These are phyloP conservation scores for Campaea margaritaria DNA, from an alignment of 2,888 invertebrate species.

Conservation along the genomic window DNA sequence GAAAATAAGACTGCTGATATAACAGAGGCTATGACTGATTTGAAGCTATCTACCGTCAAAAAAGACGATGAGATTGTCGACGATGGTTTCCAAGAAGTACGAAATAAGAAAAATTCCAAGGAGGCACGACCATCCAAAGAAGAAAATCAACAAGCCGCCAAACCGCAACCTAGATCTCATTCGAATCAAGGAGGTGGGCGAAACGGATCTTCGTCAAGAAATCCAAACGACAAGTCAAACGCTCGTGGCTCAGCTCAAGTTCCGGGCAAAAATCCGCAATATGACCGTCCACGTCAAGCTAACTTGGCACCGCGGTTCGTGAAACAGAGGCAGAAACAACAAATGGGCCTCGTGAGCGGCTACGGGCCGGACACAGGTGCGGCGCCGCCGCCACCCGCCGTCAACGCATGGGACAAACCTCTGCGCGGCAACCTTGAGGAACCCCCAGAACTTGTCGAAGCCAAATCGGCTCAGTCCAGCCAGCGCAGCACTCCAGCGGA, in stretches of 20 bases:
- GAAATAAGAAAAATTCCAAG: conserved; percentile 91
- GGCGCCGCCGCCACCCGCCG: conserved; percentile 88
- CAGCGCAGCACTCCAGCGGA: conserved; percentile 79
- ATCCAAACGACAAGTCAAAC: conserved; percentile 72
- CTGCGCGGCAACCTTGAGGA: conserved; percentile 85
- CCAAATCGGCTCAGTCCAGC: conserved; percentile 74
- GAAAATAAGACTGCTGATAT: conserved; percentile 71
- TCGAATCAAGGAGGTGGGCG: conserved; percentile 77
- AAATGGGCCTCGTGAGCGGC: conserved; percentile 72
- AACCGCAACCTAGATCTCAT: conserved; percentile 76
- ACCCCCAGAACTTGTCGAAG: conserved; percentile 61
- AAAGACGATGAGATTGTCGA: conserved; percentile 84
- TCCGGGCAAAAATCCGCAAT: conserved; percentile 70
- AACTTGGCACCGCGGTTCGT: conserved; percentile 92
- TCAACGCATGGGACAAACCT: conserved; percentile 95
- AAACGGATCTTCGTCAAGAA: conserved; percentile 76
- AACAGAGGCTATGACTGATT: conserved; percentile 75
- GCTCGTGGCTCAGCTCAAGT: conserved; percentile 67
- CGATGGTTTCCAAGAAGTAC: conserved; percentile 93
- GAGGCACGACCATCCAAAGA: conserved; percentile 80
- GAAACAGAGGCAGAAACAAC: conserved; percentile 88
- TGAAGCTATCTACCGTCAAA: conserved; percentile 66
- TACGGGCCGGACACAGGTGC: conserved; percentile 83
- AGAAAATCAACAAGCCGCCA: conserved; percentile 62
- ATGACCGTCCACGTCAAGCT: conserved; percentile 83